Conservation (phyloP, 2,113 vertebrate species). For the Aspidoscelis tigris region DNA sequence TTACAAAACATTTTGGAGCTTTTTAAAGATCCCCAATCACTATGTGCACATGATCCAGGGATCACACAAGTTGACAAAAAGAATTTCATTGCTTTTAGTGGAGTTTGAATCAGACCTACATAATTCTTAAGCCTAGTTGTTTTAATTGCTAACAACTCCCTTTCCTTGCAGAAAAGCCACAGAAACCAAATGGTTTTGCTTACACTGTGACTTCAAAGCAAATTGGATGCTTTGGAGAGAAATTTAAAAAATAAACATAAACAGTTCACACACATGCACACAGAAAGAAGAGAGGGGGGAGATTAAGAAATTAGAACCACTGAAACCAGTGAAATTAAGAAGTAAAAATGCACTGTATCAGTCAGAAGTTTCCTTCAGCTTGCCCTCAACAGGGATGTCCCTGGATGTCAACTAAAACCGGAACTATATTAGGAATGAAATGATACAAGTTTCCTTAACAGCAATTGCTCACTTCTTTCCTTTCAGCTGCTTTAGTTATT, state of each 20-base stretch:
- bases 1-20: background rate
- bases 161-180: constrained; percentile 16
- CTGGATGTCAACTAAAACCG: too few species aligned
- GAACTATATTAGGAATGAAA: too few species aligned
- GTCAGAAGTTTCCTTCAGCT: background rate
- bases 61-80: constrained; percentile 16
- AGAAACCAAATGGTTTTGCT: constrained; percentile 19
- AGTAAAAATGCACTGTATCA: background rate
- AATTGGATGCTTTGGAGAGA: constrained; percentile 9
- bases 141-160: constrained; percentile 30
- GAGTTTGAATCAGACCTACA: constrained; percentile 12
- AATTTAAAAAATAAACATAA: constrained; percentile 13
- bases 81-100: background rate
- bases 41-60: fast-evolving
- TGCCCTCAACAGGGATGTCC: background rate
- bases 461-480: too few species aligned
- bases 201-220: constrained; percentile 14
- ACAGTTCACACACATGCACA: background rate
- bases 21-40: background rate
- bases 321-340: constrained; percentile 6
- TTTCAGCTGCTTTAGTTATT: too few species aligned
- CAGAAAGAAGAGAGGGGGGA: background rate
- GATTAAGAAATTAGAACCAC: constrained; percentile 16
- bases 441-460: too few species aligned
- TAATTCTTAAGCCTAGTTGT: background rate